These are phyloP conservation scores for Chesias legatella DNA, from an alignment of 2,888 invertebrate genomes.

Conservation along the genomic window DNA sequence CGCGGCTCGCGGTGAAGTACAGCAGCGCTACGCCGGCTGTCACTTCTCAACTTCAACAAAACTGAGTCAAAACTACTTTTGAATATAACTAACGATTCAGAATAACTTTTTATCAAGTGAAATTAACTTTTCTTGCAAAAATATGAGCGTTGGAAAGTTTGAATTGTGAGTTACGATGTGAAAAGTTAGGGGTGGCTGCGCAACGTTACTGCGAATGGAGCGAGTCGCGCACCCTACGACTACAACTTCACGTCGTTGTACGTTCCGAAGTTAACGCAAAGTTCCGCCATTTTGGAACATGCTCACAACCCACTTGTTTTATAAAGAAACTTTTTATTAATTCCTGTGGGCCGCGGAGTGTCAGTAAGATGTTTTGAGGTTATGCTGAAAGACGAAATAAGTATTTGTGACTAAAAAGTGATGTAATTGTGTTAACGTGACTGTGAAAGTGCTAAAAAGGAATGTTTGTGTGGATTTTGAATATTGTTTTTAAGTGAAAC, in stretches of 20 bases:
- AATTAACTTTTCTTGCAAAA: constrained; percentile 43
- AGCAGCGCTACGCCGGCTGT: constrained; percentile 46
- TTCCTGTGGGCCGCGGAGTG: constrained; percentile 81
- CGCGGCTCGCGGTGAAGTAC: constrained; percentile 65
- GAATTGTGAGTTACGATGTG: constrained; percentile 54
- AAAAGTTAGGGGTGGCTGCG: constrained; percentile 73
- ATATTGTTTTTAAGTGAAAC: constrained; percentile 76
- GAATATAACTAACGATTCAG: constrained; percentile 25
- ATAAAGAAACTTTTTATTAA: constrained; percentile 82
- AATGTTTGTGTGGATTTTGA: constrained; percentile 63
- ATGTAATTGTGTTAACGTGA: constrained; percentile 48
- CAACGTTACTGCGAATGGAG: constrained; percentile 54
- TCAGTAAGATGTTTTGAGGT: constrained; percentile 81
- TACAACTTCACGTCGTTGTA: constrained; percentile 79
- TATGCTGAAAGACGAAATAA: constrained; percentile 69
- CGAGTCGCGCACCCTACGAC: constrained; percentile 76
- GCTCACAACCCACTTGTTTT: constrained; percentile 82
- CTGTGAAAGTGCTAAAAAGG: constrained; percentile 40
- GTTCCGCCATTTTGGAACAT: constrained; percentile 82
- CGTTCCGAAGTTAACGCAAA: constrained; percentile 81
- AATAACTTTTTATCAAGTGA: constrained; percentile 44
- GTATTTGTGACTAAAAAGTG: constrained; percentile 58
- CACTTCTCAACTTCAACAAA: constrained; percentile 48
- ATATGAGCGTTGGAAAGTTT: constrained; percentile 57
- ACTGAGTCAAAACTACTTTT: constrained; percentile 54